Base-by-base conservation (phyloP, 2,888 invertebrate genomes). In the Erynnis tages region DNA sequence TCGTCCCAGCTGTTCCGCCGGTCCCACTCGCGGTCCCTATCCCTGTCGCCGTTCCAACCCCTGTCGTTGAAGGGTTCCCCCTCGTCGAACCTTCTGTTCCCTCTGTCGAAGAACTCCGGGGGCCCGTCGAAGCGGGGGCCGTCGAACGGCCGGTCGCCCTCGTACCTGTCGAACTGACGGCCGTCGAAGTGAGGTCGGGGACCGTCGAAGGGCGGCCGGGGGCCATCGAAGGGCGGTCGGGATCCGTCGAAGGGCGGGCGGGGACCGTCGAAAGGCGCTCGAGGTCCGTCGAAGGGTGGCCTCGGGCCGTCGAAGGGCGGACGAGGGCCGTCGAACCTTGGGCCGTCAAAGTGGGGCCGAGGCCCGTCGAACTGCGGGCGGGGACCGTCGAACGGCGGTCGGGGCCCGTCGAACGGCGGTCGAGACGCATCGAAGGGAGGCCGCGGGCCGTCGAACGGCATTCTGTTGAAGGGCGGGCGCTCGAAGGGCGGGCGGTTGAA, bases 91-190 rank as follows among this genome's bases (percentile, higher is more conserved):
- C 86, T 72, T 43, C 85, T 70, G 52, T 80, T 80, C 40, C 74
- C 76, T 21, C 89, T 71, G 14, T 89, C 87, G 60, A 82, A 88
- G 72, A 76, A 84, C 29, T 86, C 86, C 0, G 84, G 80, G 0
- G 83, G 84, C 0, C 79, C 82, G 40, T 75, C 75, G 43, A 73
- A 75, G 32, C 54, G 58, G 0, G 59, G 62, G 1, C 60, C 62
- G 34, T 71, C 71, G 44, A 66, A 71, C n/a, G 60, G 34, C 4
- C 59, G 57, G 1, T 64, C 62, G 7, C 57, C 61, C 0, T 64
- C 64, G 38, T 58, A 65, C 11, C 60, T 54, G 16, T 65, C 65
- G 27, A 56, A 65, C 16, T 59, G 54, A 14, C 57, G 41, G 4
- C 54, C 55, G 34, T 74, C 72, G 38, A 72, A 75, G 54, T 65